phyloP scores from a whole-genome alignment of 2,888 invertebrate species.

The Andrena flavipes region DNA sequence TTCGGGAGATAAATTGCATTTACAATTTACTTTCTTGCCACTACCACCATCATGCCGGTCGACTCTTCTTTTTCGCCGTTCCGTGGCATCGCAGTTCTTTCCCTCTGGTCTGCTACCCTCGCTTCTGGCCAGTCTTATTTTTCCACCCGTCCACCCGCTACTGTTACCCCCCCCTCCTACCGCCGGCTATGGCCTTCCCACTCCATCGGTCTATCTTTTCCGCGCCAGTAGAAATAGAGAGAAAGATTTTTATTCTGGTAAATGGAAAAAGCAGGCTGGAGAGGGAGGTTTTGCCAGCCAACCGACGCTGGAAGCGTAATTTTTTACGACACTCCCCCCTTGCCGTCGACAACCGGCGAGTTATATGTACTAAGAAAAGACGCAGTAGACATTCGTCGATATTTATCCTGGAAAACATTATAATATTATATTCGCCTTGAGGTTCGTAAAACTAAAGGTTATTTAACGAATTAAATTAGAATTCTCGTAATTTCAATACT shows the following conservation, averaged over 20 bases:
- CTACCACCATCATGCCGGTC: conserved; percentile 43
- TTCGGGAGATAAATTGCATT: conserved; percentile 5
- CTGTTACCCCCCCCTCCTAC: conserved; percentile 18
- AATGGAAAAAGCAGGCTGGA: conserved; percentile 75
- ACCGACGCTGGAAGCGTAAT: conserved; percentile 77
- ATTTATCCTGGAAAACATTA: conserved; percentile 30
- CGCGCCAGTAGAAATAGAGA: conserved; percentile 66
- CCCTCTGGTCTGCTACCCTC: conserved; percentile 57
- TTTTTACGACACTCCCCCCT: conserved; percentile 69
- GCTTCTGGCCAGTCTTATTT: conserved; percentile 71
- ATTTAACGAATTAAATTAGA: neutral
- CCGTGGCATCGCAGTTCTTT: conserved; percentile 57
- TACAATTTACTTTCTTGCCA: conserved; percentile 52
- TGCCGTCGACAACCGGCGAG: conserved; percentile 43
- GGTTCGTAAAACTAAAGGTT: neutral
- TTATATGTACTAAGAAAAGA: conserved; percentile 39
- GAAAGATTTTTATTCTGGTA: conserved; percentile 76
- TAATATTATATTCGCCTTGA: neutral
- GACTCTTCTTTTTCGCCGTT: conserved; percentile 59
- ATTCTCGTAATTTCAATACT: neutral
- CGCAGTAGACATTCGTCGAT: conserved; percentile 31
- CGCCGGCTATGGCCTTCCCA: conserved; percentile 29
- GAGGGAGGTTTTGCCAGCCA: conserved; percentile 76
- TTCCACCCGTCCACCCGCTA: conserved; percentile 57
- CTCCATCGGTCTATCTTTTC: conserved; percentile 50